Base-by-base conservation (phyloP, 2,797 vertebrate genomes). In the Pelochelys cantorii region DNA sequence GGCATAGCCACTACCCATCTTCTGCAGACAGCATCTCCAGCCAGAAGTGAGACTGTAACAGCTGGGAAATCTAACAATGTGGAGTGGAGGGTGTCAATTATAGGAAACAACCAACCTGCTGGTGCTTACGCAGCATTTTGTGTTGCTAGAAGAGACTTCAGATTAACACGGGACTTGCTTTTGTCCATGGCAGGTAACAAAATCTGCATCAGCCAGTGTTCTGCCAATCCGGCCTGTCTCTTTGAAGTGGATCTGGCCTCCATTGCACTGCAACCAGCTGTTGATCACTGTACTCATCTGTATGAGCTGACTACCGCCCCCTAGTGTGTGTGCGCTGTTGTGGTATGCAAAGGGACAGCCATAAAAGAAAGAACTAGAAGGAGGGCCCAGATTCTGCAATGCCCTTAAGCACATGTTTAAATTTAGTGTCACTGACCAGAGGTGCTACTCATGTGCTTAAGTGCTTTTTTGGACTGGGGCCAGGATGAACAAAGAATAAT, bases 361-460 rank as follows among this genome's bases (percentile, higher is more conserved):
- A 27, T 29, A 29, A 59, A 11, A 25, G 92, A 75, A 8, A 90
- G 79, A 71, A 90, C 20, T 79, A 90, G 86, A 75, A 59, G 89
- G 56, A 86, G 34, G 37, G 37, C 81, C 59, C 92, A 92, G 88
- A 84, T 75, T 87, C 95, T 86, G 80, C 6, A 89, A 85, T 92
- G 88, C 54, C 93, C 91, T 90, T 89, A 87, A 93, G 85, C 8
- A 31, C 2, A 52, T 2, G 53, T 90, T 88, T 89, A 95, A 83
- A 29, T 77, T 37, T 2, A 25, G 94, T 84, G 88, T 74, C 92
- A 88, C 87, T 95, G 87, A 80, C 65, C 90, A 79, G 22, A 10
- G 15, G 54, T 17, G 92, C 86, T 52, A 82, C 37, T 62, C 80
- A 88, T 10, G 18, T 74, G 54, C 17, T 90, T 27, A 89, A 17